phyloP scores from a whole-genome alignment of 2,888 invertebrate species.

The Eupithecia insigniata region DNA sequence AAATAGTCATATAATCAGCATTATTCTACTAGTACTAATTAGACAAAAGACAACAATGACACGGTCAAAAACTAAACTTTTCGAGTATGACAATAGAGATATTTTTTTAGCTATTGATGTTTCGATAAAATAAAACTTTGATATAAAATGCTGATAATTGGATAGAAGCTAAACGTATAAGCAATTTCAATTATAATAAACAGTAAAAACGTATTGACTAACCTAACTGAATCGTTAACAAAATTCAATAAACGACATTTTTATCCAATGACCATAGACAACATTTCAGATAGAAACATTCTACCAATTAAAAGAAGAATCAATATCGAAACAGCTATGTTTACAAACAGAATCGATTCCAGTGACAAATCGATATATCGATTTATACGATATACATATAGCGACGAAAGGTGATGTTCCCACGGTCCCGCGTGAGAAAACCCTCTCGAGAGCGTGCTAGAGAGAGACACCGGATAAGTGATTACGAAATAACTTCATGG shows the following conservation, averaged over 20 bases:
- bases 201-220: neutral
- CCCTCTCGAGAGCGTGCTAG: conserved; percentile 47
- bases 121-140: neutral
- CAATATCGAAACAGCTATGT: conserved; percentile 30
- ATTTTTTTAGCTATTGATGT: no score
- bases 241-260: neutral
- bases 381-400: conserved; percentile 51
- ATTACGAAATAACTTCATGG: conserved; percentile 39
- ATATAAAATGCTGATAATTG: neutral
- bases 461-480: conserved; percentile 33
- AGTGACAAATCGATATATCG: conserved; percentile 54
- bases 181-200: neutral
- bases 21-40: neutral
- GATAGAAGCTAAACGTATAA: neutral
- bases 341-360: conserved; percentile 49
- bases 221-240: neutral
- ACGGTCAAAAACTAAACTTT: neutral
- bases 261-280: conserved; percentile 4
- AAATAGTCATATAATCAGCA: no score
- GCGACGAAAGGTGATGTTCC: conserved; percentile 64
- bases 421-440: conserved; percentile 63
- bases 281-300: conserved; percentile 16
- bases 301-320: conserved; percentile 18
- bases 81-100: neutral
- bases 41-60: neutral